Evolutionary conservation across 2,888 invertebrate species (phyloP), one percentile per base, ranked within the genome.

Genomic region (Hypena proboscidalis): DNA sequence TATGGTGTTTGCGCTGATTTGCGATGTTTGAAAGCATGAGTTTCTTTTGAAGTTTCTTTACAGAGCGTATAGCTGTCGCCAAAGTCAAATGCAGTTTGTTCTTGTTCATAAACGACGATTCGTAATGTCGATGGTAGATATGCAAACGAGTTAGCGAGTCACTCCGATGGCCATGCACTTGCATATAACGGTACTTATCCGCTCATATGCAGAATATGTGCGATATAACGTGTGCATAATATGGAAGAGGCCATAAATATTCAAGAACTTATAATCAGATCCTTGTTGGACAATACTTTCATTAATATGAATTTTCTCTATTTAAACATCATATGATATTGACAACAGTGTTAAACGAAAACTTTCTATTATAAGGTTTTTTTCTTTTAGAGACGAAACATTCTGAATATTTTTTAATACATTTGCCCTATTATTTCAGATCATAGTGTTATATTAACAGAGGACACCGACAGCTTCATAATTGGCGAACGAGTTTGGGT

Each of bases 401-500:
- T 1, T 8, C 5, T 40, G 9, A 14, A 5, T 8, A 7, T 1
- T 29, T 39, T 17, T 38, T 60, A 39, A 53, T 42, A 22, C 10
- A 37, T 57, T 43, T 39, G 40, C 58, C 42, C 21, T 54, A 30
- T 44, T 48, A 70, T 90, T 90, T 58, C 92, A 97, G 97, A 97
- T 93, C 95, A 95, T 83, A 96, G 96, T 84, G 94, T 95, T 53
- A 92, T 97, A 67, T 91, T 97, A 78, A 96, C 96, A 10, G 95
- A 96, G 81, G 97, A 97, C 83, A 97, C 97, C 19, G 98, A 98
- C 91, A 97, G 97, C 88, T 98, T 97, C 84, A 98, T 97, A 72
- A 97, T 99, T 74, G 98, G 98, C 15, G 97, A 99, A 78, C 93
- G 96, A 54, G 97, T 99, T 59, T 99, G 96, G 96, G 98, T 98